Evolutionary conservation across 2,797 vertebrate genomes (phyloP).

Genomic region (Fistularia commersonii): DNA sequence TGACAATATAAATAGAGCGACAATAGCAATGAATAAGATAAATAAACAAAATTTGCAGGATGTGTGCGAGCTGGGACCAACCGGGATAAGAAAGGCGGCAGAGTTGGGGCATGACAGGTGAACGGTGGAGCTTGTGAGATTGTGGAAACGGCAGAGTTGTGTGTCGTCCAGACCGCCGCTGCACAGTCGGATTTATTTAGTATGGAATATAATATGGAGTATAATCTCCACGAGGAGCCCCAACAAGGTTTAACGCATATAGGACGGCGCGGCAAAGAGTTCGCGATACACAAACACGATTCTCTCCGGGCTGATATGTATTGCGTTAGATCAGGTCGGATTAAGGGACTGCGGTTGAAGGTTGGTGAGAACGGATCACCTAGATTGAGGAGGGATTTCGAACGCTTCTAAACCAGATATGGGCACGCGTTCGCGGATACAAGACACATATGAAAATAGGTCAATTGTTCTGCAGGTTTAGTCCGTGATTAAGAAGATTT

Average conservation of each 20-base stretch:
- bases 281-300: constrained; percentile 36
- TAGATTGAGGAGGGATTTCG: constrained; percentile 69
- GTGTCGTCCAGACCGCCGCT: too few relatives aligned
- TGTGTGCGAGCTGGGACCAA: too few relatives aligned
- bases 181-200: too few relatives aligned
- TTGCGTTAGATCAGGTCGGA: constrained; percentile 66
- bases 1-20: too few relatives aligned
- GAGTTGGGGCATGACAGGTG: too few relatives aligned
- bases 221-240: too few relatives aligned
- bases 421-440: constrained; percentile 57
- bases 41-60: too few relatives aligned
- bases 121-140: too few relatives aligned
- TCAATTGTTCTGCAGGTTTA: constrained; percentile 75
- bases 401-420: constrained; percentile 73
- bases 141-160: too few relatives aligned
- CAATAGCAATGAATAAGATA: too few relatives aligned
- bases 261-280: constrained; percentile 6
- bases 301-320: constrained; percentile 40
- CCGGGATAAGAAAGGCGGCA: too few relatives aligned
- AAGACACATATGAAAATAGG: constrained; percentile 62
- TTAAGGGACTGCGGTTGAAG: constrained; percentile 58
- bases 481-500: constrained; percentile 70
- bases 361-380: constrained; percentile 70
- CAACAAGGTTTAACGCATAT: constrained; percentile 1
- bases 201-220: too few relatives aligned